Percentiles rank a stretch among this genome's conserved stretches.
Evolutionary conservation across 2,113 vertebrate species (phyloP).

Genomic region (Aythya baeri): DNA sequence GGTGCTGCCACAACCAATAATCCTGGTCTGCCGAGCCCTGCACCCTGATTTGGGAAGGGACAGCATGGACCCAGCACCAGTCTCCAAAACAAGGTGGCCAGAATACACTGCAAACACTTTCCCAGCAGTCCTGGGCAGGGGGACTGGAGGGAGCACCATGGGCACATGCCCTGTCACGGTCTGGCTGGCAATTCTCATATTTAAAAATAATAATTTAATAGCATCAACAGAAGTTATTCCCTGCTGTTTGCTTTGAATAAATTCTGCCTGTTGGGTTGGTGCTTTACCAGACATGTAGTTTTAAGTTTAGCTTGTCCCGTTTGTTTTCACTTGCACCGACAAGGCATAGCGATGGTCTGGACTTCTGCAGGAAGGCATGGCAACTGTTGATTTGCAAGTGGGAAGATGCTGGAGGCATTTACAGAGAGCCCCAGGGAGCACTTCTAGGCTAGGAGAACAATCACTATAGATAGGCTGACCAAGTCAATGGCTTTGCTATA

Average conservation of each 20-base stretch:
- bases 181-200: fast-evolving
- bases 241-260: background rate
- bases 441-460: background rate
- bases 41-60: fast-evolving
- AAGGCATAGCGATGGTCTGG: background rate
- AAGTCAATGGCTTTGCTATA: background rate
- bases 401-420: background rate
- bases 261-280: background rate
- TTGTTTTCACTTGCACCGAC: background rate
- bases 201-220: background rate
- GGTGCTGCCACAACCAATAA: fast-evolving
- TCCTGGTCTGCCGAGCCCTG: background rate
- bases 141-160: fast-evolving
- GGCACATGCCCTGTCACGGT: background rate
- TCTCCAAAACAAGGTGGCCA: background rate
- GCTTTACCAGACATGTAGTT: background rate
- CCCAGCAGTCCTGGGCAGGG: fast-evolving
- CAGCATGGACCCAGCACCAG: background rate
- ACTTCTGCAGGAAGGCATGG: background rate
- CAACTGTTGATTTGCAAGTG: background rate
- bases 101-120: fast-evolving
- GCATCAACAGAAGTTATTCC: background rate
- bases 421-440: background rate
- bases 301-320: background rate
- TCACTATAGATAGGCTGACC: fast-evolving